Evolutionary conservation across 2,113 vertebrate genomes (phyloP), one percentile per base, ranked within the genome.

Genomic region (Gnathonemus longibarbis): DNA sequence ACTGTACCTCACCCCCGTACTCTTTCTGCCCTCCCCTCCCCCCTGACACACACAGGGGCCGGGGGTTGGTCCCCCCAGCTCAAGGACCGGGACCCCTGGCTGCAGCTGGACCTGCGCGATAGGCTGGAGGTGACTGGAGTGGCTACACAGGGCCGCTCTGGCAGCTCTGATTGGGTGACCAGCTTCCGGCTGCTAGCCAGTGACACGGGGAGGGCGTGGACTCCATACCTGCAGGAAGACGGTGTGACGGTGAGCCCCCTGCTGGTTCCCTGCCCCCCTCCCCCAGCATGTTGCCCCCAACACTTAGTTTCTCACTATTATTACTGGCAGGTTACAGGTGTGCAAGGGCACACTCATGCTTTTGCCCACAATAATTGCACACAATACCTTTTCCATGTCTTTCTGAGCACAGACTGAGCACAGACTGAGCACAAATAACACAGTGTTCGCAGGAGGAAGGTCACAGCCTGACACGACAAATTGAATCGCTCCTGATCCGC

Each of bases 141-240:
- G 11, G 97, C 98, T 92, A 99, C 98, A 0, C 98, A 99, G 93
- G 98, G 98, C 53, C 94, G 98, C 24, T 95, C 97, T 0, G 97
- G 97, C 85, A 99, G 98, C 95, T 97, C 96, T 62, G 98, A 99
- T 95, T 99, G 98, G 98, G 97, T 98, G 92, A 98, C 96, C 8
- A 96, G 96, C 84, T 99, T 97, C 46, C 94, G 92, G 0, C 96
- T 99, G 49, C 97, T 99, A 94, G 97, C 97, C 95, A 99, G 98
- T 2, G 98, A 99, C 94, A 98, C 97, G 0, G 98, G 97, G 24
- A 96, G 93, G 74, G 96, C 96, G 92, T 99, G 98, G 98, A 98
- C 95, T 45, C 97, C 97, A 91, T 97, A 98, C 94, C 93, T 96
- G 39, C 96, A 98, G 45, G 98, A 98, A 15, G 97, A 98, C 21